Conservation (phyloP, 1,140 invertebrate species). For the Drepana arcuata region DNA sequence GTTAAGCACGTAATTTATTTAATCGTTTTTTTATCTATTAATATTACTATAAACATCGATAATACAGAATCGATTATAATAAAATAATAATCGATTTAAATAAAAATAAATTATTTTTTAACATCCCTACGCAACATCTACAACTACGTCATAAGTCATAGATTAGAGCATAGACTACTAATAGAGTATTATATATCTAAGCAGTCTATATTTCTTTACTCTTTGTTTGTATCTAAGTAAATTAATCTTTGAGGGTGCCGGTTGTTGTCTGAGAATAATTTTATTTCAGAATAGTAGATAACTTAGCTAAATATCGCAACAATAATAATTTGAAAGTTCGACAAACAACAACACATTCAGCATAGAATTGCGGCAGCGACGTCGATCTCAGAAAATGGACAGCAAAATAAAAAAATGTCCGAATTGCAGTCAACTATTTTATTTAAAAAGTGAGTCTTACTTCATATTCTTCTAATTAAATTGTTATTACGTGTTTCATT, state of each 20-base stretch:
- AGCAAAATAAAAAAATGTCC: slow-evolving; percentile 43
- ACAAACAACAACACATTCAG: background rate
- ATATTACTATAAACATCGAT: too few species aligned
- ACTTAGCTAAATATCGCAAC: background rate
- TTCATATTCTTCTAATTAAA: slow-evolving; percentile 3
- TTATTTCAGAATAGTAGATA: background rate
- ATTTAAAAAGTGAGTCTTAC: slow-evolving; percentile 37
- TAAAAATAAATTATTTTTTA: too few species aligned
- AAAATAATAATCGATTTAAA: too few species aligned
- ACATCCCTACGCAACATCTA: too few species aligned
- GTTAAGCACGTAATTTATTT: too few species aligned
- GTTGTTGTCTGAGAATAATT: background rate
- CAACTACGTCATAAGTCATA: too few species aligned
- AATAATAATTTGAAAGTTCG: background rate
- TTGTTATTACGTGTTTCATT: background rate
- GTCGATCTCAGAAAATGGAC: slow-evolving; percentile 24
- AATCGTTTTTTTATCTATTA: too few species aligned
- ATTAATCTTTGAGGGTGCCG: too few species aligned
- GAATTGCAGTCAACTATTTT: slow-evolving; percentile 50
- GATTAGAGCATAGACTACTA: too few species aligned
- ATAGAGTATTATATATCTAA: too few species aligned
- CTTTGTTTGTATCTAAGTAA: too few species aligned
- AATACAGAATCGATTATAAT: too few species aligned
- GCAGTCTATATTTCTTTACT: background rate
- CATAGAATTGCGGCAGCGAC: background rate